Conservation (phyloP, 2,113 vertebrate species). For the Pionites leucogaster region DNA sequence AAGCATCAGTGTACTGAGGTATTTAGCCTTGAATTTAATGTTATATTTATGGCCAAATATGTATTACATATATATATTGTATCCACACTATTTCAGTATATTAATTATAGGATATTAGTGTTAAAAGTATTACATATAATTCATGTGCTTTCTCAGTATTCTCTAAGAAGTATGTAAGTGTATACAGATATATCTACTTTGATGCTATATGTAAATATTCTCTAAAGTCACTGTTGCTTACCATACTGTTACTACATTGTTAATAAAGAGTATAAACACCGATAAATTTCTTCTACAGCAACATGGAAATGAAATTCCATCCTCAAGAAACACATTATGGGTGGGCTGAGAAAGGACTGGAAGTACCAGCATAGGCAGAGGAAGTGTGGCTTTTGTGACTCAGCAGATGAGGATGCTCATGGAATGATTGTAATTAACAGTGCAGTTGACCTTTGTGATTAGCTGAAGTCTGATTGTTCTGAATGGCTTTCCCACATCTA, state of each 20-base stretch:
- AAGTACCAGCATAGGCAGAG: not conserved
- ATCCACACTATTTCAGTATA: not conserved
- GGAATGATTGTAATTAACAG: not conserved
- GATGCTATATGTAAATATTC: not conserved
- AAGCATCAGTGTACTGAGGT: not conserved
- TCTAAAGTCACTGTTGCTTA: not conserved
- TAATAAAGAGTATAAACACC: not conserved
- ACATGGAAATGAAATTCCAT: not conserved
- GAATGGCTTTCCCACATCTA: not conserved
- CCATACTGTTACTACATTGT: not conserved
- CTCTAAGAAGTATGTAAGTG: not conserved
- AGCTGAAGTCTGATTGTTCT: not conserved
- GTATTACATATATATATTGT: not conserved
- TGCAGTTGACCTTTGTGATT: not conserved
- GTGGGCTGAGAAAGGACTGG: not conserved
- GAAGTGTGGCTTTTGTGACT: not conserved
- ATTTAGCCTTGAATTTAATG: not conserved
- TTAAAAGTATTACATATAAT: not conserved
- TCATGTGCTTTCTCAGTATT: not conserved
- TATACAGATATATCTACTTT: not conserved
- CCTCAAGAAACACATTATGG: not conserved
- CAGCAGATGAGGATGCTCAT: not conserved
- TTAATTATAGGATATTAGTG: not conserved
- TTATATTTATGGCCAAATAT: not conserved
- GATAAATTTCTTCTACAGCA: not conserved